These are phyloP conservation scores for Nesoenas mayeri DNA, from an alignment of 2,113 vertebrate species.

Conservation along the genomic window DNA sequence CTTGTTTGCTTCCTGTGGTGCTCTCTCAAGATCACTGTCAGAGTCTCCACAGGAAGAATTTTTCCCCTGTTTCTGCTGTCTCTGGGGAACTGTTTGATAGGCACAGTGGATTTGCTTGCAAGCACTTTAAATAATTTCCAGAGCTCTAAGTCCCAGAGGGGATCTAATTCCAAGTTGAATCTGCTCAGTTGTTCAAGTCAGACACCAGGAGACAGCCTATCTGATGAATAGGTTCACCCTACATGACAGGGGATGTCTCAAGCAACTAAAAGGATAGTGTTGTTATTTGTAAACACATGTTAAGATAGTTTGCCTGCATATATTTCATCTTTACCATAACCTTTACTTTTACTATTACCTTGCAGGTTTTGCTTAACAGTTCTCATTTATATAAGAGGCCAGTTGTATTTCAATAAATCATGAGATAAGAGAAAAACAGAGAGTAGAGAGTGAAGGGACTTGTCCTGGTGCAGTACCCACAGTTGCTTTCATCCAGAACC, in stretches of 20 bases:
- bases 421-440: background rate
- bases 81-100: slow-evolving; percentile 44
- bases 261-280: background rate
- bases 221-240: slow-evolving; percentile 18
- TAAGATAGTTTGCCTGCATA: background rate
- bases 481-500: background rate
- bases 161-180: slow-evolving; percentile 28
- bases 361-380: background rate
- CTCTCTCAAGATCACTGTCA: slow-evolving; percentile 43
- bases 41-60: slow-evolving; percentile 20
- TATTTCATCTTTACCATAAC: slow-evolving; percentile 26
- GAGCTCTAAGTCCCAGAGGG: slow-evolving; percentile 40
- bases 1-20: slow-evolving; percentile 31
- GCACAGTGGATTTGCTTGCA: slow-evolving; percentile 59
- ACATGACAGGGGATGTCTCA: background rate
- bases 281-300: slow-evolving; percentile 50
- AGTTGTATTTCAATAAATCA: background rate
- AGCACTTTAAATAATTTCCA: slow-evolving; percentile 61
- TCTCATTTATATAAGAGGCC: background rate
- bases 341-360: slow-evolving; percentile 9
- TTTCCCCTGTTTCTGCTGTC: background rate
- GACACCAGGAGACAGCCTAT: background rate
- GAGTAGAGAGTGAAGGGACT: background rate
- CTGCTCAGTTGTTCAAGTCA: slow-evolving; percentile 34
- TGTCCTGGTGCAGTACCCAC: background rate